A percentile compares a stretch with the other conserved stretches of the same genome.
Evolutionary conservation across 37 sponge, comb jelly and placozoan genomes (phyloP).

Genomic region (Chondrosia reniformis): DNA sequence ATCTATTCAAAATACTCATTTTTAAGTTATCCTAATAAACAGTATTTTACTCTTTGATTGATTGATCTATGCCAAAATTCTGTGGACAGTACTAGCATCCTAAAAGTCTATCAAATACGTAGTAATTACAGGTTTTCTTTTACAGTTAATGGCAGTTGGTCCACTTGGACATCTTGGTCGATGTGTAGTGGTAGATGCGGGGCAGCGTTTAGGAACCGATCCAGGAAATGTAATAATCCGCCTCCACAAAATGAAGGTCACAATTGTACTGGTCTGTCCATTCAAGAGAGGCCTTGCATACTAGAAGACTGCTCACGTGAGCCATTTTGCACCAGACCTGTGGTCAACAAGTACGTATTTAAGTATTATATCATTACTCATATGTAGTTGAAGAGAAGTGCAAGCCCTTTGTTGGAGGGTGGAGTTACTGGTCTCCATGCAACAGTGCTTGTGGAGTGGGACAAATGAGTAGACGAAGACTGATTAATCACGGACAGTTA

Average conservation of each 20-base stretch:
- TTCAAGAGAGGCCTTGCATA: slow-evolving; percentile 2
- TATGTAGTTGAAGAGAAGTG: background rate
- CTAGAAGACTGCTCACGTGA: slow-evolving; percentile 31
- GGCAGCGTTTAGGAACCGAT: background rate
- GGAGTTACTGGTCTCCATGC: background rate
- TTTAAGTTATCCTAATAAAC: background rate
- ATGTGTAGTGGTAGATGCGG: slow-evolving; percentile 28
- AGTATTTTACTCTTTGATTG: background rate
- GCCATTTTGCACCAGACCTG: background rate
- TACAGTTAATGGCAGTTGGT: slow-evolving; percentile 43
- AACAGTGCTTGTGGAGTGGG: background rate
- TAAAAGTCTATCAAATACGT: background rate
- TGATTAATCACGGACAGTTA: too few relatives aligned
- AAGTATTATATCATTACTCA: background rate
- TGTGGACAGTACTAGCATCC: background rate
- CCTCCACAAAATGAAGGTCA: slow-evolving; percentile 20
- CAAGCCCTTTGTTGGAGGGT: background rate
- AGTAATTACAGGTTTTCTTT: background rate
- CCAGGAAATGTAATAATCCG: slow-evolving; percentile 35
- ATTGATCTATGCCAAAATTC: background rate
- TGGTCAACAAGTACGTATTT: background rate
- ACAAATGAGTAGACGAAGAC: background rate
- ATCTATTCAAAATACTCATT: too few relatives aligned
- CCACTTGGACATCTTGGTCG: slow-evolving; percentile 32
- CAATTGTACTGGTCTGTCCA: slow-evolving; percentile 15